Base-by-base conservation (phyloP, 2,113 vertebrate genomes). In the Myiozetetes cayanensis region DNA sequence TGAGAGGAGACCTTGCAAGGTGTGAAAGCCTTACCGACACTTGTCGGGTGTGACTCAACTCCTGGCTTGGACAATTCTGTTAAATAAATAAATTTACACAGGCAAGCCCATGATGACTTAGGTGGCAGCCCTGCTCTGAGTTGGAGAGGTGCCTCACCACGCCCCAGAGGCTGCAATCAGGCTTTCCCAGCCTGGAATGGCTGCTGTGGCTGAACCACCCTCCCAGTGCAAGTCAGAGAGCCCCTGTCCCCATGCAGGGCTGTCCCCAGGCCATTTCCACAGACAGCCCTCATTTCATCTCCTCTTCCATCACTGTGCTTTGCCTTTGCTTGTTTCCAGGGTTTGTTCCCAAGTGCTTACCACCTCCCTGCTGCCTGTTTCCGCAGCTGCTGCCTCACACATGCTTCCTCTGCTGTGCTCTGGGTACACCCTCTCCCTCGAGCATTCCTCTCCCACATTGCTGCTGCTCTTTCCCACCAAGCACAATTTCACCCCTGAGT, bases 401-500 rank as follows among this genome's bases (percentile, higher is more conserved):
- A 63, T 62, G 66, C 44, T 85, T 66, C 73, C 50, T 86, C 53
- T 2, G 3, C 49, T 63, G 43, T 43, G 87, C 66, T 39, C 46
- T 0, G 31, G 56, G 68, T 94, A 86, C 90, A 82, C 55, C 88
- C 85, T 65, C 92, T 95, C 90, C 86, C 93, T 84, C 5, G 41
- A 95, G 94, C 90, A 85, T 68, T 95, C 78, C 73, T 56, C 49
- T 92, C 82, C 83, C 7, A 6, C 79, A 25, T 82, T 90, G 83
- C 47, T 68, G 56, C 72, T 90, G 76, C 76, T 84, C 53, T 94
- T 96, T 94, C 95, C 93, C 85, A 95, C 93, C 94, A 75, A 77
- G 47, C 27, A 13, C 2, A 0, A 56, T 50, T 80, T 84, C 82
- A 71, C 52, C 61, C 43, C 62, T 68, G 63, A 61, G 47, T 52